phyloP scores from a whole-genome alignment of 2,888 invertebrate species.

The Drosophila kuntzei region DNA sequence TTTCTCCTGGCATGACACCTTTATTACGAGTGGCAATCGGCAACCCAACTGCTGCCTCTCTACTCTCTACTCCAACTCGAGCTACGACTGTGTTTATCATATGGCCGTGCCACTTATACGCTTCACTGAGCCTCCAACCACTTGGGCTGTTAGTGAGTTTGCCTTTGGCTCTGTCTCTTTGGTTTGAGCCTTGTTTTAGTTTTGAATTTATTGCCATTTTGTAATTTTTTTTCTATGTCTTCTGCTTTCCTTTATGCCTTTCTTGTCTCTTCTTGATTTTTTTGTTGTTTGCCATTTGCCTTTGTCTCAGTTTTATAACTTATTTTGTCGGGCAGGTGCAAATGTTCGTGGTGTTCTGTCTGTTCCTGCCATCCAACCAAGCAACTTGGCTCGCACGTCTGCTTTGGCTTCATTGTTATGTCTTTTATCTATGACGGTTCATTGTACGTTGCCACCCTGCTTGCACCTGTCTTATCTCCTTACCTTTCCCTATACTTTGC shows the following conservation, averaged over 20 bases:
- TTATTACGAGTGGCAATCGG: constrained; percentile 61
- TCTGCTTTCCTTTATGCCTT: constrained; percentile 3
- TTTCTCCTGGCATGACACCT: constrained; percentile 72
- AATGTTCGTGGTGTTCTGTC: constrained; percentile 65
- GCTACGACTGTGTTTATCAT: constrained; percentile 66
- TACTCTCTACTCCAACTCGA: constrained; percentile 25
- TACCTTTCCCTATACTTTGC: constrained; percentile 16
- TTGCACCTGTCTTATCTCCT: not conserved
- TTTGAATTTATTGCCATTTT: constrained; percentile 82
- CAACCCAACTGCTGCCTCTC: constrained; percentile 38
- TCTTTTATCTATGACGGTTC: constrained; percentile 80
- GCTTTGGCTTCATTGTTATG: constrained; percentile 79
- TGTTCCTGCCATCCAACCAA: constrained; percentile 28
- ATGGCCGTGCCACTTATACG: constrained; percentile 68
- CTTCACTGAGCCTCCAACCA: constrained; percentile 53
- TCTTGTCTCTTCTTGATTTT: constrained; percentile 23
- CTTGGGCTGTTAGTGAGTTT: constrained; percentile 25
- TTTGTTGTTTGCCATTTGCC: constrained; percentile 48
- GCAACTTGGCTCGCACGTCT: constrained; percentile 67
- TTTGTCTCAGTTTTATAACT: constrained; percentile 76
- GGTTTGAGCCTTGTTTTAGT: constrained; percentile 70
- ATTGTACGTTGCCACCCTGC: constrained; percentile 59
- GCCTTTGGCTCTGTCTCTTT: constrained; percentile 27
- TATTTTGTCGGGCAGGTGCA: constrained; percentile 75
- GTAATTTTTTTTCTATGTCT: constrained; percentile 57